phyloP scores from a whole-genome alignment of 2,797 vertebrate genomes.

The Cynopterus sphinx region DNA sequence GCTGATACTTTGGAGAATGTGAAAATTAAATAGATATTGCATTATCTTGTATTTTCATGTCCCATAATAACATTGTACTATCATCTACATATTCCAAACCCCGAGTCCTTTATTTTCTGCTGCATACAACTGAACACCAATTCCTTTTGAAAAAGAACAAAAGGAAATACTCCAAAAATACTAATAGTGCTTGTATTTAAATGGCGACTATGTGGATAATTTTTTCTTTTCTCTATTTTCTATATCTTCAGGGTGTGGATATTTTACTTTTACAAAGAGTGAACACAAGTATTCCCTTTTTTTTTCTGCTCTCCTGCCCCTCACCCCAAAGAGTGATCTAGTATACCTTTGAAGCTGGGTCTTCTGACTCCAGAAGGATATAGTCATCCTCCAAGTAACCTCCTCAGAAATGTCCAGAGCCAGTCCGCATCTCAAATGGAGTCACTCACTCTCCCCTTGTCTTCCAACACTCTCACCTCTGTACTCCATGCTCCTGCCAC shows the following conservation, averaged over 20 bases:
- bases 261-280: not conserved
- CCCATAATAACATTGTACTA: not conserved
- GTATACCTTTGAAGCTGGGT: not conserved
- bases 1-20: not conserved
- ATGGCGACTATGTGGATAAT: not conserved
- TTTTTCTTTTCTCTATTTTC: not conserved
- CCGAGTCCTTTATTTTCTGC: not conserved
- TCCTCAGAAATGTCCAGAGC: not conserved
- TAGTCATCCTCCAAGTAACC: not conserved
- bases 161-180: not conserved
- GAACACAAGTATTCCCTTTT: not conserved
- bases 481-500: fast-evolving
- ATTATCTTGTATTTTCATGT: not conserved
- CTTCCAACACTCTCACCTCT: not conserved
- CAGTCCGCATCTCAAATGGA: too few relatives aligned
- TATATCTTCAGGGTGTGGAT: not conserved
- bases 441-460: not conserved
- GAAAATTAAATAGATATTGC: not conserved
- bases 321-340: too few relatives aligned
- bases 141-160: not conserved
- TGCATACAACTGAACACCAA: not conserved
- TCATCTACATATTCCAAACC: not conserved
- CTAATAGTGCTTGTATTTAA: not conserved
- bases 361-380: not conserved
- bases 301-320: too few relatives aligned